phyloP scores from a whole-genome alignment of 1,140 invertebrate genomes.

The Doryteuthis pealeii region DNA sequence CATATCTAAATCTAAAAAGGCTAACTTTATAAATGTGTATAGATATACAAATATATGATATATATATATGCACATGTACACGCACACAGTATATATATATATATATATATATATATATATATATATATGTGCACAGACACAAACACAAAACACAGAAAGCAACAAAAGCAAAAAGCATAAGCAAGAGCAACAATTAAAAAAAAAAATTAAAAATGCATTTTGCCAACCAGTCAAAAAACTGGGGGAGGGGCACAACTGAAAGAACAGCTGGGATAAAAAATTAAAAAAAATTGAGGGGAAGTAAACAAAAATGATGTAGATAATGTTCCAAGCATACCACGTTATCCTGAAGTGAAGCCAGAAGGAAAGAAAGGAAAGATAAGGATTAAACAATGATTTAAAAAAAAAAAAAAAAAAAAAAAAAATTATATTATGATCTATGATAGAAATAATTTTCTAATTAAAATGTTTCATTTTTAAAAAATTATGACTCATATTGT shows the following conservation, averaged over 20 bases:
- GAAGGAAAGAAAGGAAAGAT: not conserved
- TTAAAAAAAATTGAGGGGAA: not conserved
- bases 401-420: no score
- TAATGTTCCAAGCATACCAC: slow-evolving; percentile 5
- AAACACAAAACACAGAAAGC: not conserved
- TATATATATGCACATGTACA: no score
- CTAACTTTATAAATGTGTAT: no score
- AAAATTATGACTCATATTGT: no score
- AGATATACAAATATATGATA: no score
- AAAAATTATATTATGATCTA: no score
- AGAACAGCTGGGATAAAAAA: no score
- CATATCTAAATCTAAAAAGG: no score
- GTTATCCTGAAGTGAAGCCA: slow-evolving; percentile 3
- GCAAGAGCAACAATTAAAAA: not conserved
- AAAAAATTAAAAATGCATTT: slow-evolving; percentile 1
- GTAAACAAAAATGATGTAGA: not conserved
- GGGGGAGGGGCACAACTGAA: not conserved
- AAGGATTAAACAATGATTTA: not conserved
- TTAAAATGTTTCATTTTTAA: no score
- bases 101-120: not conserved
- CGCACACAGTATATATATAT: no score
- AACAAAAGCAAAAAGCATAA: not conserved
- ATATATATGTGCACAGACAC: not conserved
- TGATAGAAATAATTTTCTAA: no score
- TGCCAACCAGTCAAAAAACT: not conserved